Evolutionary conservation across 2,888 invertebrate genomes (phyloP), one percentile per base, ranked within the genome.

Genomic region (Sylvicola fuscatus): DNA sequence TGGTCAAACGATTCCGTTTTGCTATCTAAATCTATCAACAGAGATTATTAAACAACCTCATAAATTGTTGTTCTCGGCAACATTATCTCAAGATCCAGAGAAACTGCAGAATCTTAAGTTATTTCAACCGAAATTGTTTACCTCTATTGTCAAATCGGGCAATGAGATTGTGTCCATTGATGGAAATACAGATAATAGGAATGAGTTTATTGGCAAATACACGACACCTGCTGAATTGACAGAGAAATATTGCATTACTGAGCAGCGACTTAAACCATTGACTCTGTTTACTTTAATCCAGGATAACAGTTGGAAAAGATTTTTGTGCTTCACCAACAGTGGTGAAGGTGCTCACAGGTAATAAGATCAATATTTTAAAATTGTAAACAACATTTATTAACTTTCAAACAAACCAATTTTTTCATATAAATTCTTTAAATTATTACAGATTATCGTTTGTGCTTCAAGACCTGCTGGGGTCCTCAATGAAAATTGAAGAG

Each of bases 21-120:
- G 52, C 30, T 46, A 50, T 8, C 46, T 48, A 26, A 54, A 56
- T 40, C 40, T 58, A 8, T 44, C 50, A 37, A 37, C 41, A 2
- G 41, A 39, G 2, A 43, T 42, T 31, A 43, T 38, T 15, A 46
- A 39, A n/a, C 49, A 51, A 36, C 77, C 79, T 2, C 95, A 95
- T 46, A 95, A 95, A 54, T 62, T 98, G 33, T 62, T 98, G 2
- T 90, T 97, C 51, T 97, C 97, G n/a, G 98, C 98, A 4, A 98
- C 98, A 2, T 60, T 97, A 12, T 84, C 92, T 0, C 87, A 89
- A 52, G 93, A 98, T 61, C 93, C 97, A 1, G 95, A 98, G 58
- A 87, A 89, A 53, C 61, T 98, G 34, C 80, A 89, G 48, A 72
- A 77, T 43, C 68, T 97, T 52, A 76, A 80, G 11, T 62, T 98